These are phyloP conservation scores for Buceros bicornis DNA, from an alignment of 2,797 vertebrate species.

Conservation along the genomic window DNA sequence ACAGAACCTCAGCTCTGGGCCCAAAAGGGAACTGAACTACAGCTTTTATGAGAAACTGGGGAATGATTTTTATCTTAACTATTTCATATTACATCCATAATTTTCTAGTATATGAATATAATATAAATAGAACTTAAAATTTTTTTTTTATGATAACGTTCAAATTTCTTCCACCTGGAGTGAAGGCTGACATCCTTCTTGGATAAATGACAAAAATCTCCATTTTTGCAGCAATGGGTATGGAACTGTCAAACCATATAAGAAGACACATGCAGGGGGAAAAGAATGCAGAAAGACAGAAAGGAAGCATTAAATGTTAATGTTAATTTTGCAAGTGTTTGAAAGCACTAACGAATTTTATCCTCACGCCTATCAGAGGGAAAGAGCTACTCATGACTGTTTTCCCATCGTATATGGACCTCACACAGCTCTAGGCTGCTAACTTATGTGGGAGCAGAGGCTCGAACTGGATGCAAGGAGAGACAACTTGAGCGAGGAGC, in stretches of 20 bases:
- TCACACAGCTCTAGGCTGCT: background rate
- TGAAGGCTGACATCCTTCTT: background rate
- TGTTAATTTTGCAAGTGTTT: background rate
- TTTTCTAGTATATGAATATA: background rate
- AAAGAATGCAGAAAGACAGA: background rate
- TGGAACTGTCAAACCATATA: background rate
- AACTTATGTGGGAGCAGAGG: background rate
- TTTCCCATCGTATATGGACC: fast-evolving
- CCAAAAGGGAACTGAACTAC: background rate
- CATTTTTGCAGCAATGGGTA: background rate
- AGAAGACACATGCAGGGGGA: background rate
- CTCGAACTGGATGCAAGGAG: background rate
- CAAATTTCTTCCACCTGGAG: background rate
- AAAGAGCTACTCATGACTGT: background rate
- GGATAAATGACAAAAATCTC: background rate
- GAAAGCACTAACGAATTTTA: background rate
- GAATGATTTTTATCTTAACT: background rate
- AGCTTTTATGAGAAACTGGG: background rate
- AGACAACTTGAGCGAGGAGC: background rate
- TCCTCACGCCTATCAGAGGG: background rate
- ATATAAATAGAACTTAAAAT: no score
- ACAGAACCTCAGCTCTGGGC: background rate
- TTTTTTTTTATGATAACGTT: background rate
- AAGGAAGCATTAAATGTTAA: background rate
- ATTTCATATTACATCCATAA: background rate